A percentile compares a stretch with the other conserved stretches of the same genome.
Evolutionary conservation across 2,797 vertebrate genomes (phyloP).

Genomic region (Alauda arvensis): DNA sequence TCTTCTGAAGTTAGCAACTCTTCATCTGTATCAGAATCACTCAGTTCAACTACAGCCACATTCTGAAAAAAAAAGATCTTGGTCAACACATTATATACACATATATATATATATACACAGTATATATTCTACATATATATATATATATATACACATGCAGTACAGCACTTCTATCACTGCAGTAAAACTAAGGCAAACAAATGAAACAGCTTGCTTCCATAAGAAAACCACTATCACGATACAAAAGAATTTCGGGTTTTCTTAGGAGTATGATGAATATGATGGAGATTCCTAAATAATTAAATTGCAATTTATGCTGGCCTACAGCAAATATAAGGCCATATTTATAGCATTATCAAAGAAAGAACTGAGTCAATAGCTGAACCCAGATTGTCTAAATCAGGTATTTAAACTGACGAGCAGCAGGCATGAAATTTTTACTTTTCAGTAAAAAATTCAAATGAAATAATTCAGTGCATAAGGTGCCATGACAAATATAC

Average conservation of each 20-base stretch:
- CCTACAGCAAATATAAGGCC: neutral
- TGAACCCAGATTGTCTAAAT: neutral
- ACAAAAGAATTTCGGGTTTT: neutral
- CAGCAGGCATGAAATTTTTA: neutral
- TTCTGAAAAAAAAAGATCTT: constrained; percentile 70
- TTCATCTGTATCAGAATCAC: constrained; percentile 72
- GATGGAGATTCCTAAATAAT: neutral
- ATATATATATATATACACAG: neutral
- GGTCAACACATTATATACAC: neutral
- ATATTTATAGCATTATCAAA: neutral
- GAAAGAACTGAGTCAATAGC: neutral
- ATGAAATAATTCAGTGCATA: neutral
- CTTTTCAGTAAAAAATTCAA: neutral
- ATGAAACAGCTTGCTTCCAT: neutral
- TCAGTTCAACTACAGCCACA: constrained; percentile 86
- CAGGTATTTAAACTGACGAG: neutral
- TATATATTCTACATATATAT: neutral
- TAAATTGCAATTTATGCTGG: neutral
- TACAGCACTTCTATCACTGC: neutral
- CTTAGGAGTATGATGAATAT: neutral
- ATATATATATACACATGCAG: neutral
- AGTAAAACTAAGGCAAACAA: neutral
- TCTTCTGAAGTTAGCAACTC: constrained; percentile 52
- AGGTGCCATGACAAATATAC: neutral
- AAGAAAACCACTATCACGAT: neutral